These are phyloP conservation scores for Yponomeuta evonymella DNA, from an alignment of 2,888 invertebrate species.

Conservation along the genomic window DNA sequence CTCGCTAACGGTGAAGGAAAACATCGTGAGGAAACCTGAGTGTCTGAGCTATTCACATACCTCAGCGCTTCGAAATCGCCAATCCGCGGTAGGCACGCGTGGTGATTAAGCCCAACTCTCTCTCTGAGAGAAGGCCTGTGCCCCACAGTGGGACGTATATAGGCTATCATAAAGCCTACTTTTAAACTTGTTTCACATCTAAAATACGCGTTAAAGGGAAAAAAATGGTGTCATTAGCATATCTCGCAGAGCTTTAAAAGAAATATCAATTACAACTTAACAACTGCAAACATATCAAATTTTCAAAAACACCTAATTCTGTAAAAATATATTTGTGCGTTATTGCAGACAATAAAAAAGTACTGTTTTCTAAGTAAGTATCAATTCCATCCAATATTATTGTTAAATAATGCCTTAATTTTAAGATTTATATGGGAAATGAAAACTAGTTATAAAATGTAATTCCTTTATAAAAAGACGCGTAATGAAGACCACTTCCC, in stretches of 20 bases:
- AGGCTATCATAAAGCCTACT: not conserved
- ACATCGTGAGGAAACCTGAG: too few species aligned
- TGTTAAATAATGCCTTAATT: not conserved
- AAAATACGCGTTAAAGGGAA: not conserved
- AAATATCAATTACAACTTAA: not conserved
- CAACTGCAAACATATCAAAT: not conserved
- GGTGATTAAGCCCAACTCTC: too few species aligned
- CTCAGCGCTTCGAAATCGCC: too few species aligned
- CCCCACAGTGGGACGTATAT: too few species aligned
- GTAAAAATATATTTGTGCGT: not conserved
- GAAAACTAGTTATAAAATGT: conserved; percentile 11
- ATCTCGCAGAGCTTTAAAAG: not conserved
- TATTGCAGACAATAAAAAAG: conserved; percentile 42
- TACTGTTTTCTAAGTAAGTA: conserved; percentile 35
- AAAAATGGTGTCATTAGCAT: not conserved
- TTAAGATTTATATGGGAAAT: not conserved
- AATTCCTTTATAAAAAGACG: conserved; percentile 15
- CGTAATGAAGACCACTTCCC: conserved; percentile 36
- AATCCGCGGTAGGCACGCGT: too few species aligned
- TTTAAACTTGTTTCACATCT: not conserved
- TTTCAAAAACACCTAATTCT: not conserved
- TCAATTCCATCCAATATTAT: conserved; percentile 40
- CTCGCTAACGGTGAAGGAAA: too few species aligned
- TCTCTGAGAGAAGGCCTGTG: too few species aligned
- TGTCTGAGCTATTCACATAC: too few species aligned